These are phyloP conservation scores for Nymphalis polychloros DNA, from an alignment of 2,888 invertebrate species.

Conservation along the genomic window DNA sequence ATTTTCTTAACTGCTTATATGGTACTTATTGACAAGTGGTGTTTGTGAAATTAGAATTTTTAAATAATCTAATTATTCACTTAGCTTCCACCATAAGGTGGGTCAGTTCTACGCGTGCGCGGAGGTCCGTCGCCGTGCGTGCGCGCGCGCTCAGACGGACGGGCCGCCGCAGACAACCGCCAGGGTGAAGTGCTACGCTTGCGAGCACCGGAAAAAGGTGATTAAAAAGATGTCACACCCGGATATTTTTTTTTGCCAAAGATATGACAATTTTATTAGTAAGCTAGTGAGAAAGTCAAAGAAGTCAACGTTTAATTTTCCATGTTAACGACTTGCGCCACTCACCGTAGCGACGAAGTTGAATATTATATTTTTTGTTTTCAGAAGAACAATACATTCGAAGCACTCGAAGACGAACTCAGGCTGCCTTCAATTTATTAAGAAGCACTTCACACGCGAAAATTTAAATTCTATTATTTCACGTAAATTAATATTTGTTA, in stretches of 20 bases:
- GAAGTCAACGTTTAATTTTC: no score
- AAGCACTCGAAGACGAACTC: slow-evolving; percentile 22
- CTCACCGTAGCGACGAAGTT: no score
- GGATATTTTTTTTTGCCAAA: no score
- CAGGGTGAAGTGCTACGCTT: slow-evolving; percentile 68
- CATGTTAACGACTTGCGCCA: no score
- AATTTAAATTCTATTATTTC: no score
- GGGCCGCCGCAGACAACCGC: slow-evolving; percentile 42
- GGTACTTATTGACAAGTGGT: no score
- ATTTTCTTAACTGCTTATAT: no score
- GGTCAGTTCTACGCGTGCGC: slow-evolving; percentile 65
- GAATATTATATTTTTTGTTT: slow-evolving; percentile 8
- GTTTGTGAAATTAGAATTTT: not conserved
- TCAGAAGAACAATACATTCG: slow-evolving; percentile 27
- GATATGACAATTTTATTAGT: no score
- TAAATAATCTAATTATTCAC: slow-evolving; percentile 4
- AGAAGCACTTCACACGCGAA: no score
- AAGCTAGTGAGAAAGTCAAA: no score
- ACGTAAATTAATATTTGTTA: no score
- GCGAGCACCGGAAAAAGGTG: slow-evolving; percentile 53
- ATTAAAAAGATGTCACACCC: no score
- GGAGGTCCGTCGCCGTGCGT: slow-evolving; percentile 51
- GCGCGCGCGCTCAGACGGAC: slow-evolving; percentile 46
- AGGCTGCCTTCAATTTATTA: slow-evolving; percentile 7
- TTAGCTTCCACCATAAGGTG: slow-evolving; percentile 69